phyloP scores from a whole-genome alignment of 37 sponge, comb jelly and placozoan genomes.

The Ephydatia muelleri region DNA sequence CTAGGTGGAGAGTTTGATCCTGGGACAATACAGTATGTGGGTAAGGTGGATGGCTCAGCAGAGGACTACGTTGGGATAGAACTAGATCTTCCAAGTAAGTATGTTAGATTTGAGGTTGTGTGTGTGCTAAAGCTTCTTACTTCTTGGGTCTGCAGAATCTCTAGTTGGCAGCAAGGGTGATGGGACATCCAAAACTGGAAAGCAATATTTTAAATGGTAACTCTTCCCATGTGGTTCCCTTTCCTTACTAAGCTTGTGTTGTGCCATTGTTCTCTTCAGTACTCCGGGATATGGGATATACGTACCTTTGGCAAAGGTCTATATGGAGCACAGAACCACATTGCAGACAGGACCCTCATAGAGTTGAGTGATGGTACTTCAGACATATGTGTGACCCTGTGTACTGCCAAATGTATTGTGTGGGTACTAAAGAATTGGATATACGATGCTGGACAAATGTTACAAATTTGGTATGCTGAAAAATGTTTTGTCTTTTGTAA shows the following conservation, averaged over 20 bases:
- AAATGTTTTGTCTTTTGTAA: too few species aligned
- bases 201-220: conserved; percentile 54
- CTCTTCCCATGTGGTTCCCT: neutral
- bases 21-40: too few species aligned
- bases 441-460: too few species aligned
- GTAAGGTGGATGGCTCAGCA: too few species aligned
- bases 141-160: neutral
- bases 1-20: too few species aligned
- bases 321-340: conserved; percentile 7
- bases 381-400: too few species aligned
- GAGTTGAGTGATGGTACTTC: too few species aligned
- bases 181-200: conserved; percentile 47
- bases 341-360: too few species aligned
- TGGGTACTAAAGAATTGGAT: too few species aligned
- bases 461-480: too few species aligned
- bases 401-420: too few species aligned
- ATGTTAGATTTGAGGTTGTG: neutral
- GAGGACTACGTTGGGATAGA: neutral
- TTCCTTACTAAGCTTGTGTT: neutral
- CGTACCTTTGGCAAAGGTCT: conserved; percentile 35
- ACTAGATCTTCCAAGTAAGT: neutral
- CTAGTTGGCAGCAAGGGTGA: conserved; percentile 8
- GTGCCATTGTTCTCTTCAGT: neutral
- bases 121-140: neutral
- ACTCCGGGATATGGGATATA: conserved; percentile 41